phyloP scores from a whole-genome alignment of 1,140 invertebrate species.

The Pomacea maculata region DNA sequence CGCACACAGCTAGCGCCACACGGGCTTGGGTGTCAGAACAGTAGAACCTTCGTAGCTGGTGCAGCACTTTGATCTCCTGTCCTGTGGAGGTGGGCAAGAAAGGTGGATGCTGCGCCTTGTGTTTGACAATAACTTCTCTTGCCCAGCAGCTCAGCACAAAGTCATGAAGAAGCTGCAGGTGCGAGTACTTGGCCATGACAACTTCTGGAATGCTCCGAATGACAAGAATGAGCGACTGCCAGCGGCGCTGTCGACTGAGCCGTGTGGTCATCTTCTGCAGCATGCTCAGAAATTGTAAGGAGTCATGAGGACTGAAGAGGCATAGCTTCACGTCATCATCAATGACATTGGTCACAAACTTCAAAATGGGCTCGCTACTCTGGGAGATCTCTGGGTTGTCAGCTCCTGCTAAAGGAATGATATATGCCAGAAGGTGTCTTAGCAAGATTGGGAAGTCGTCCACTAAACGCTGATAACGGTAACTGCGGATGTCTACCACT shows the following conservation, averaged over 20 bases:
- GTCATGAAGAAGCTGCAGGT: constrained; percentile 50
- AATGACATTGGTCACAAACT: constrained; percentile 57
- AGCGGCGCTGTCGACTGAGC: constrained; percentile 44
- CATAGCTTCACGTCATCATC: constrained; percentile 52
- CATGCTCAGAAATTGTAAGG: constrained; percentile 44
- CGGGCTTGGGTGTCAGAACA: constrained; percentile 42
- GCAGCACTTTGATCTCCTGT: constrained; percentile 14
- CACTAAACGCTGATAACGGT: constrained; percentile 56
- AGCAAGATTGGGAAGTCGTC: constrained; percentile 55
- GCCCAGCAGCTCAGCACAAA: constrained; percentile 50
- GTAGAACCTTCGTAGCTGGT: constrained; percentile 39
- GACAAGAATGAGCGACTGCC: constrained; percentile 45
- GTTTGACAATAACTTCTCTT: neutral
- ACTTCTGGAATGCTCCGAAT: constrained; percentile 50
- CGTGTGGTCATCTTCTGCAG: constrained; percentile 48
- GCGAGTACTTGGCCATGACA: constrained; percentile 32
- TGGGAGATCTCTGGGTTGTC: constrained; percentile 52
- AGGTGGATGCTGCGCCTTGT: neutral
- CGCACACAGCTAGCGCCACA: constrained; percentile 46
- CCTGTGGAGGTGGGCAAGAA: constrained; percentile 8
- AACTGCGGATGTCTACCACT: constrained; percentile 58
- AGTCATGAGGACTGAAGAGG: constrained; percentile 55
- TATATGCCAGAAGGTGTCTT: constrained; percentile 52
- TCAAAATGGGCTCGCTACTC: constrained; percentile 55
- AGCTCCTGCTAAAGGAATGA: constrained; percentile 54